Evolutionary conservation across 2,113 vertebrate genomes (phyloP).

Genomic region (Hoplias malabaricus): DNA sequence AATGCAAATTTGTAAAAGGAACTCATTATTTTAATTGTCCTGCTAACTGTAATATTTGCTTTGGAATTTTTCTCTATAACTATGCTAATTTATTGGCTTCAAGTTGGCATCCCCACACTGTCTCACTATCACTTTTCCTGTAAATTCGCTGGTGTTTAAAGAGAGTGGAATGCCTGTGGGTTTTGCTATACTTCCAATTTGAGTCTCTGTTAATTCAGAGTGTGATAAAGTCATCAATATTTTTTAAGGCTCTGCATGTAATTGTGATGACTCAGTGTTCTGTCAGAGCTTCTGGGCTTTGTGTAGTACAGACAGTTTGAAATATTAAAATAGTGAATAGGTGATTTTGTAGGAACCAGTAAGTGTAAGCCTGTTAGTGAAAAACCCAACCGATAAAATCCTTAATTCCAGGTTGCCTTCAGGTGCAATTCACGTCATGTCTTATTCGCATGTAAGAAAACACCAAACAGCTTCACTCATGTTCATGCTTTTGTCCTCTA

Average conservation of each 20-base stretch:
- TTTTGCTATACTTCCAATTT: not conserved
- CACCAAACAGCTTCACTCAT: too few relatives aligned
- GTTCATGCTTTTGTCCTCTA: too few relatives aligned
- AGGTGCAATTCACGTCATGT: too few relatives aligned
- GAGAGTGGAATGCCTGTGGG: too few relatives aligned
- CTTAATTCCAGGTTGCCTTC: too few relatives aligned
- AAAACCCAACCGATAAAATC: too few relatives aligned
- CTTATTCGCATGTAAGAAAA: too few relatives aligned
- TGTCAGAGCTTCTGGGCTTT: not conserved
- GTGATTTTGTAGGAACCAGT: too few relatives aligned
- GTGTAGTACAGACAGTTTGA: too few relatives aligned
- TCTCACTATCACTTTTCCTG: not conserved
- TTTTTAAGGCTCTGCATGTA: not conserved
- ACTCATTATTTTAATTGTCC: not conserved
- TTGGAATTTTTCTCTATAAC: not conserved
- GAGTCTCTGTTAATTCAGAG: not conserved
- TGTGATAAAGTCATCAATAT: not conserved
- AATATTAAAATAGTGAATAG: too few relatives aligned
- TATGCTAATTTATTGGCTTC: not conserved
- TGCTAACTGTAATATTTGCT: not conserved
- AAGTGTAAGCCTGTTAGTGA: too few relatives aligned
- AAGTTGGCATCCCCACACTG: not conserved
- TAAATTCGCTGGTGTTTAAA: not conserved
- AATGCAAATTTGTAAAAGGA: not conserved
- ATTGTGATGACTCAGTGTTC: not conserved